Conservation (phyloP, 2,888 invertebrate genomes). For the Rhodophaea formosa region DNA sequence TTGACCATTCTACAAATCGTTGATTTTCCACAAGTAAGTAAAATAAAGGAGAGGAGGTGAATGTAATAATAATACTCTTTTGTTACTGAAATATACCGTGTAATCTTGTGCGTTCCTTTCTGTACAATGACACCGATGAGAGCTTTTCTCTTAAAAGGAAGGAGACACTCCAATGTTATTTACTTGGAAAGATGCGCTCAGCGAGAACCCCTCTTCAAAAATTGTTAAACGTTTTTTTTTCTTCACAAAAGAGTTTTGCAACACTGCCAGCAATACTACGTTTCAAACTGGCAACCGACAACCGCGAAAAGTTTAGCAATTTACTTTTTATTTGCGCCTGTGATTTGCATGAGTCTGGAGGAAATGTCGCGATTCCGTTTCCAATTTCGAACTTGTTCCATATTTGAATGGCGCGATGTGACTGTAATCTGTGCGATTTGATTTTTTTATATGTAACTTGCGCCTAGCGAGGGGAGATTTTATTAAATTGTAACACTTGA, state of each 20-base stretch:
- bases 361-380: slow-evolving; percentile 57
- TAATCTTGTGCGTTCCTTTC: too few relatives aligned
- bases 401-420: slow-evolving; percentile 41
- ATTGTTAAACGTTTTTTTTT: slow-evolving; percentile 9
- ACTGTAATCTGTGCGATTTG: slow-evolving; percentile 46
- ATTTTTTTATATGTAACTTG: slow-evolving; percentile 30
- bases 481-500: slow-evolving; percentile 20
- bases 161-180: background rate
- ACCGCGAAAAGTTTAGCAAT: slow-evolving; percentile 65
- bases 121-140: background rate
- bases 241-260: slow-evolving; percentile 23
- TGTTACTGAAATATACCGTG: too few relatives aligned
- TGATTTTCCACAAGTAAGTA: too few relatives aligned
- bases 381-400: slow-evolving; percentile 69
- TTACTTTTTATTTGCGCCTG: slow-evolving; percentile 61
- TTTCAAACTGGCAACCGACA: slow-evolving; percentile 38
- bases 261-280: slow-evolving; percentile 26
- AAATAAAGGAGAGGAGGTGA: too few relatives aligned
- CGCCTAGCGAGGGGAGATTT: slow-evolving; percentile 13
- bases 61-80: too few relatives aligned
- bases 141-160: background rate
- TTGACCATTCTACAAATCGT: too few relatives aligned
- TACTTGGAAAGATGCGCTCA: background rate
- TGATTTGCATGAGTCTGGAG: slow-evolving; percentile 62
- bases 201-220: background rate